phyloP scores from a whole-genome alignment of 2,797 vertebrate genomes.

The Lepus oiostolus region DNA sequence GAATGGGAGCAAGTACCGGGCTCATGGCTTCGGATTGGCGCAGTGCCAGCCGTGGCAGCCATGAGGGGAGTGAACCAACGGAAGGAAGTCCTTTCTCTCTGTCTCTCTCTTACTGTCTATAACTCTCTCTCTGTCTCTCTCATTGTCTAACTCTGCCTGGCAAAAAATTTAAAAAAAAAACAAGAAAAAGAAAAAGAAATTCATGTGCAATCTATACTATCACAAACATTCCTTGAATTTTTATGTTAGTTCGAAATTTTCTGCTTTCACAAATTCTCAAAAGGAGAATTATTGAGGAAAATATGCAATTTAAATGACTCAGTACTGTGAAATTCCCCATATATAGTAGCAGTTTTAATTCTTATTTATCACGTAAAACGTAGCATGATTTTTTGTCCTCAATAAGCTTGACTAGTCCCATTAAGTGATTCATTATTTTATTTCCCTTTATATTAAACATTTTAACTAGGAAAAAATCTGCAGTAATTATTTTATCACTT shows the following conservation, averaged over 20 bases:
- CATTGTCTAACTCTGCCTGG: too few species aligned
- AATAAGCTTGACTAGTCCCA: neutral
- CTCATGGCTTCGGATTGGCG: too few species aligned
- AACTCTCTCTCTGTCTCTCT: too few species aligned
- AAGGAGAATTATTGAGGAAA: slow-evolving; percentile 22
- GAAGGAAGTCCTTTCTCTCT: too few species aligned
- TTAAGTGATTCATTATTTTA: neutral
- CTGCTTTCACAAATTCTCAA: neutral
- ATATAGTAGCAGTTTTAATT: slow-evolving; percentile 9
- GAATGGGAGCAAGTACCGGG: too few species aligned
- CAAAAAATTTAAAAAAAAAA: too few species aligned
- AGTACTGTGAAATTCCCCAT: neutral
- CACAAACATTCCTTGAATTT: neutral
- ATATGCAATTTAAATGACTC: neutral
- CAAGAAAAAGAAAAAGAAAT: too few species aligned
- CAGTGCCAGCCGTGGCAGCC: fast-evolving
- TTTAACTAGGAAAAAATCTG: neutral
- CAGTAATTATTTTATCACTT: neutral
- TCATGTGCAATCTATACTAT: neutral
- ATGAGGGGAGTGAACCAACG: too few species aligned
- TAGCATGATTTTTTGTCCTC: neutral
- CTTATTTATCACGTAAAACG: neutral
- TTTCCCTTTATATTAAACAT: neutral
- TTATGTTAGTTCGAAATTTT: neutral
- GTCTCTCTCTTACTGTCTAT: too few species aligned